Evolutionary conservation across 2,888 invertebrate genomes (phyloP).

Genomic region (Hesperia comma): DNA sequence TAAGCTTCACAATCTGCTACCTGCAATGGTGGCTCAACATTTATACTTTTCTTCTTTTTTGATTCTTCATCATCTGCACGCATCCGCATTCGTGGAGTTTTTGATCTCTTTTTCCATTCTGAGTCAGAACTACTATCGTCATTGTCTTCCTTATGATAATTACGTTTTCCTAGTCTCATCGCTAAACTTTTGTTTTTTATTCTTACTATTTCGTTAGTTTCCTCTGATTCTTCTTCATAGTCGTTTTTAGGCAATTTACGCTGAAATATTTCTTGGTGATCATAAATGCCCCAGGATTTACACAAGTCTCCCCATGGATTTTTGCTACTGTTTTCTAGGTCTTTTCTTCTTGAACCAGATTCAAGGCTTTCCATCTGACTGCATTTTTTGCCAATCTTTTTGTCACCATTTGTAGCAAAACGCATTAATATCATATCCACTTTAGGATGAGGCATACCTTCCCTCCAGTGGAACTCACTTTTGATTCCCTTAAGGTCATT

Average conservation of each 20-base stretch:
- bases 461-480: constrained; percentile 88
- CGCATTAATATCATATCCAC: constrained; percentile 88
- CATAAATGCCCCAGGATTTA: constrained; percentile 87
- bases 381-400: constrained; percentile 84
- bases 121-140: constrained; percentile 79
- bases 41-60: constrained; percentile 70
- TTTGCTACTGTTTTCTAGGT: constrained; percentile 67
- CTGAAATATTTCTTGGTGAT: constrained; percentile 83
- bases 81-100: constrained; percentile 92
- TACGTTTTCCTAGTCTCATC: constrained; percentile 70
- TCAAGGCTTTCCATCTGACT: constrained; percentile 36
- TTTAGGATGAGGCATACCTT: constrained; percentile 86
- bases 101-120: constrained; percentile 85
- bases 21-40: constrained; percentile 48
- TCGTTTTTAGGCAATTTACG: constrained; percentile 61
- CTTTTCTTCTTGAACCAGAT: constrained; percentile 53
- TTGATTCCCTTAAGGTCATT: constrained; percentile 64
- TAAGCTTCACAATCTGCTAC: constrained; percentile 54
- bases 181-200: constrained; percentile 71
- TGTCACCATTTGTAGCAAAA: constrained; percentile 90
- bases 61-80: constrained; percentile 94
- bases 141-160: constrained; percentile 58
- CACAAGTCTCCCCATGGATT: constrained; percentile 91
- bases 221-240: constrained; percentile 56
- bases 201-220: constrained; percentile 53